phyloP scores from a whole-genome alignment of 2,888 invertebrate genomes.

The Andrena minutula region DNA sequence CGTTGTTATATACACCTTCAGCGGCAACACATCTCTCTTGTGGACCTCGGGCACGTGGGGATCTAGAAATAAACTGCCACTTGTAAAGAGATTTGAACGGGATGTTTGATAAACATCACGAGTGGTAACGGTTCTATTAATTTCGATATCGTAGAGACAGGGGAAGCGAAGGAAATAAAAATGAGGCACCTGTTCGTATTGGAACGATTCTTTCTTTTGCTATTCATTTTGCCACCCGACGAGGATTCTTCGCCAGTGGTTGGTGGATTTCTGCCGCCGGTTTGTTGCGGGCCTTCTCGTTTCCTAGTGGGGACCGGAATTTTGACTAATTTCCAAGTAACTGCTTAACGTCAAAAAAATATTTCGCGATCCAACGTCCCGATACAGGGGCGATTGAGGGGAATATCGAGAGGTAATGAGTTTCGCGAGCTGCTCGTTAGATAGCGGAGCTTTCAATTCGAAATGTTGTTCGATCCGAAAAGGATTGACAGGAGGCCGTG shows the following conservation, averaged over 20 bases:
- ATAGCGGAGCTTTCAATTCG: slow-evolving; percentile 29
- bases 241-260: slow-evolving; percentile 80
- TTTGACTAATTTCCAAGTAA: slow-evolving; percentile 87
- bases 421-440: slow-evolving; percentile 29
- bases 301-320: slow-evolving; percentile 95
- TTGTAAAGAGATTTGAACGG: not conserved
- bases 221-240: slow-evolving; percentile 89
- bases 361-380: slow-evolving; percentile 48
- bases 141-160: no score
- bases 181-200: slow-evolving; percentile 89
- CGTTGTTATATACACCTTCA: slow-evolving; percentile 96
- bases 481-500: slow-evolving; percentile 55
- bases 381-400: slow-evolving; percentile 22
- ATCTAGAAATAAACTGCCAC: slow-evolving; percentile 84
- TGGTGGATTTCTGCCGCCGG: slow-evolving; percentile 86
- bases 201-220: slow-evolving; percentile 94
- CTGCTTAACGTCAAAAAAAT: slow-evolving; percentile 67
- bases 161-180: not conserved
- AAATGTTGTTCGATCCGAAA: slow-evolving; percentile 44
- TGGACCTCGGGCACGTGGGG: slow-evolving; percentile 87
- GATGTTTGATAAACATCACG: not conserved
- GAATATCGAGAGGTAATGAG: slow-evolving; percentile 3
- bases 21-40: slow-evolving; percentile 88
- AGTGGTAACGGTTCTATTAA: not conserved
- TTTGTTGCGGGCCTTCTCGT: slow-evolving; percentile 92